Evolutionary conservation across 2,888 invertebrate species (phyloP).

Genomic region (Hirtodrosophila duncani): DNA sequence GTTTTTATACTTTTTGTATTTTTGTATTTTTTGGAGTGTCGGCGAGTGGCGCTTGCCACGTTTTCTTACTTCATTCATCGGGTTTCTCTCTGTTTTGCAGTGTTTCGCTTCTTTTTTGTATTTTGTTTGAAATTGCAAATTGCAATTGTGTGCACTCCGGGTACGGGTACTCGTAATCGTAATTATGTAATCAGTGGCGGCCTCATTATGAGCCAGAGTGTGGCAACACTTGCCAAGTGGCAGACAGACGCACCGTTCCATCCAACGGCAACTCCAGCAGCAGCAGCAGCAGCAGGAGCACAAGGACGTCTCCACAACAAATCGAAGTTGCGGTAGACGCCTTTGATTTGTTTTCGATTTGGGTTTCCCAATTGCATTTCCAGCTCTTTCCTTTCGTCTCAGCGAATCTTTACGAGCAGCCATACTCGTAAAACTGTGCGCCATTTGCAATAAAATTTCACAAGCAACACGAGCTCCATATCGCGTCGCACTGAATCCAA

Average conservation of each 20-base stretch:
- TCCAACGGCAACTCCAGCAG: not conserved
- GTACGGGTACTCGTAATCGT: slow-evolving; percentile 42
- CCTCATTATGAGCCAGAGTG: slow-evolving; percentile 54
- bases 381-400: no score
- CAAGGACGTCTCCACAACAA: not conserved
- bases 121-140: slow-evolving; percentile 27
- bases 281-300: slow-evolving; percentile 1
- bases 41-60: slow-evolving; percentile 48
- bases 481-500: no score
- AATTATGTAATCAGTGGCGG: slow-evolving; percentile 67
- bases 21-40: slow-evolving; percentile 39
- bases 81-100: no score
- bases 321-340: slow-evolving; percentile 30
- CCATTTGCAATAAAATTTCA: no score
- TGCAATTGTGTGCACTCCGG: slow-evolving; percentile 14
- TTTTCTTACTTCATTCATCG: no score
- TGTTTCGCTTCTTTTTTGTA: no score
- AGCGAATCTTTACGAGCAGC: slow-evolving; percentile 46
- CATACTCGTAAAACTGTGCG: no score
- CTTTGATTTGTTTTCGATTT: slow-evolving; percentile 43
- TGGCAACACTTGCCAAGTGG: slow-evolving; percentile 47
- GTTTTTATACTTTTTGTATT: no score
- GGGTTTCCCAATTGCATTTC: no score
- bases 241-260: slow-evolving; percentile 12
- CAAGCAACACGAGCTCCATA: no score